These are phyloP conservation scores for Lamellibrachia columna DNA, from an alignment of 2,888 invertebrate genomes.

Conservation along the genomic window DNA sequence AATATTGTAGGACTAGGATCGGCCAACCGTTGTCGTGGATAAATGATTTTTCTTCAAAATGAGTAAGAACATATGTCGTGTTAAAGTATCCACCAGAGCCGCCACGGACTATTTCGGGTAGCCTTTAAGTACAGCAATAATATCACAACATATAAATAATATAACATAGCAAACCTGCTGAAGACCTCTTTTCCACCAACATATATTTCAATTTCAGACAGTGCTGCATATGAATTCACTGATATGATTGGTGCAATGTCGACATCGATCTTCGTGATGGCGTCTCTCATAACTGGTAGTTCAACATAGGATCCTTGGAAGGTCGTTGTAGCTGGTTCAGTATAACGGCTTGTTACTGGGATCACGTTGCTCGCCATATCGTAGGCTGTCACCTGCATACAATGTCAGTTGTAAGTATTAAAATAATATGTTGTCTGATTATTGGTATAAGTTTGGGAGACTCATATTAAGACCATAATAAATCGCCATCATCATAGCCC, in stretches of 20 bases:
- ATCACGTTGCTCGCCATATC: not conserved
- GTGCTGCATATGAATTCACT: constrained; percentile 33
- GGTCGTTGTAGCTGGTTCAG: not conserved
- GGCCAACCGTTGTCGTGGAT: too few relatives aligned
- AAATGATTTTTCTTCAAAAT: too few relatives aligned
- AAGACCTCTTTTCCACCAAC: constrained; percentile 41
- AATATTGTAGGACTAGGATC: too few relatives aligned
- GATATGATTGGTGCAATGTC: not conserved
- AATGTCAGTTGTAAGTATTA: not conserved
- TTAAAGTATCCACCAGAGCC: too few relatives aligned
- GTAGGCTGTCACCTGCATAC: not conserved
- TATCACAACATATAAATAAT: too few relatives aligned
- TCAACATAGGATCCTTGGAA: constrained; percentile 47
- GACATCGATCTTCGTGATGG: constrained; percentile 41
- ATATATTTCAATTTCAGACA: constrained; percentile 52
- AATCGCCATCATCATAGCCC: too few relatives aligned
- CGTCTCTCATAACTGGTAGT: constrained; percentile 42
- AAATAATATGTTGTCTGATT: too few relatives aligned
- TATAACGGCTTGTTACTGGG: not conserved
- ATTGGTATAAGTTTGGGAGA: too few relatives aligned
- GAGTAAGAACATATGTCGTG: too few relatives aligned
- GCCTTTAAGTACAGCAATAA: not conserved
- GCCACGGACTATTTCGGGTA: not conserved
- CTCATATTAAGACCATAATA: too few relatives aligned
- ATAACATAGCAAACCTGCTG: constrained; percentile 33